Evolutionary conservation across 2,888 invertebrate genomes (phyloP), one percentile per base, ranked within the genome.

Genomic region (Barypeithes pellucidus): DNA sequence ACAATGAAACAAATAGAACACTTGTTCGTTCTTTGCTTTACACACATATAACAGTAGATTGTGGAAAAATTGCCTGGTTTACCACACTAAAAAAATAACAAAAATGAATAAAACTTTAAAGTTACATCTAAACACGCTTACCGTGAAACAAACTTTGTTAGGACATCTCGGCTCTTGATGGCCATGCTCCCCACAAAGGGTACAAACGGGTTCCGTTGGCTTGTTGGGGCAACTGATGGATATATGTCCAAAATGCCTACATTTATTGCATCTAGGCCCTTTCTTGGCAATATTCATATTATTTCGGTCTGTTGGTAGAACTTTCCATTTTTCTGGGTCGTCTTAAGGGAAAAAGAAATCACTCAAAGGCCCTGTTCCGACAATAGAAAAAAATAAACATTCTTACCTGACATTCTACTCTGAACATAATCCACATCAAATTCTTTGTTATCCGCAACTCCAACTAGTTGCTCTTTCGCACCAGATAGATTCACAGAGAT

Each of bases 81-180:
- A 22, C 93, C 94, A 81, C 94, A 94, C 93, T 94, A 84, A 16
- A 89, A 88, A 47, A 1, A 47, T 5, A 7, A 18, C 20, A 20
- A 1, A 0, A 3, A n/a, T n/a, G 3, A n/a, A 12, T 12, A 39
- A 9, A 9, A 39, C 4, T 3, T n/a, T 39, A 39, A 39, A 39
- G 12, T 39, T 36, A 11, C 12, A 11, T 12, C 39, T 39, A n/a
- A n/a, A 39, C 2, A n/a, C 11, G 81, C 88, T 86, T 87, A 94
- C 93, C 81, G 91, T 91, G 71, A 92, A 88, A 79, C 94, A 94
- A 78, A 92, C 89, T 79, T 90, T 91, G 70, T 89, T 88, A 0
- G 93, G 93, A 82, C 94, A 94, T 43, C 91, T 87, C 0, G 90
- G 88, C 78, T 91, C 92, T 18, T 83, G 84, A 82, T 94, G 94